Conservation (phyloP, 2,888 invertebrate genomes). For the Pachliopta kotzebuea region DNA sequence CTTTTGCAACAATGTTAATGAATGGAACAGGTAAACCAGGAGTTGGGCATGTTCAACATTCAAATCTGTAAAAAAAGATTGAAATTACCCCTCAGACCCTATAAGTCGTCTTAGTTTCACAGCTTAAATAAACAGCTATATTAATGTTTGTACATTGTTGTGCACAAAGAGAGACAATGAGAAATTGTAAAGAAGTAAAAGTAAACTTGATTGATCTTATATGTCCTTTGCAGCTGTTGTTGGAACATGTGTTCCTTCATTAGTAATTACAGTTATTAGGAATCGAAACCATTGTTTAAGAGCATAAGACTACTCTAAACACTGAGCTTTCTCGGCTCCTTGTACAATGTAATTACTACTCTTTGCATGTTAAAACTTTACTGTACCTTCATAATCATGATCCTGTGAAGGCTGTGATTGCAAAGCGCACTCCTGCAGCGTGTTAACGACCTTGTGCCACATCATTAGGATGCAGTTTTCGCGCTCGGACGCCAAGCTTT, state of each 20-base stretch:
- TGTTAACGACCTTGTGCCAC: conserved; percentile 94
- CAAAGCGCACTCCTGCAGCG: conserved; percentile 91
- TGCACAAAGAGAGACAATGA: too few species aligned
- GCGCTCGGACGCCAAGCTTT: conserved; percentile 88
- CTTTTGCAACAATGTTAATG: conserved; percentile 97
- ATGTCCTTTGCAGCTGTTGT: too few species aligned
- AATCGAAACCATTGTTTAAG: neutral
- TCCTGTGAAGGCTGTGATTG: conserved; percentile 83
- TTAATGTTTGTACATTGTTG: too few species aligned
- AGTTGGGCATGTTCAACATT: conserved; percentile 98
- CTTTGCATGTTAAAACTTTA: neutral
- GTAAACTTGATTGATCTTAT: too few species aligned
- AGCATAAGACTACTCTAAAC: neutral
- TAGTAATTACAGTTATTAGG: too few species aligned
- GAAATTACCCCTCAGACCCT: neutral
- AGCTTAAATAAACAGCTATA: too few species aligned
- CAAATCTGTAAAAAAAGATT: conserved; percentile 84
- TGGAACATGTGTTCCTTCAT: too few species aligned
- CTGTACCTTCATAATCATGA: conserved; percentile 86
- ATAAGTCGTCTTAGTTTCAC: too few species aligned
- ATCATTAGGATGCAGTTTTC: conserved; percentile 94
- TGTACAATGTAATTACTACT: neutral
- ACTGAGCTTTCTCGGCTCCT: neutral
- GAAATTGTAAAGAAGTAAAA: too few species aligned
- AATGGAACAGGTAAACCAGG: conserved; percentile 95